A percentile compares a stretch with the other conserved stretches of the same genome.
phyloP scores from a whole-genome alignment of 1,140 invertebrate genomes.

The Cydia amplana region DNA sequence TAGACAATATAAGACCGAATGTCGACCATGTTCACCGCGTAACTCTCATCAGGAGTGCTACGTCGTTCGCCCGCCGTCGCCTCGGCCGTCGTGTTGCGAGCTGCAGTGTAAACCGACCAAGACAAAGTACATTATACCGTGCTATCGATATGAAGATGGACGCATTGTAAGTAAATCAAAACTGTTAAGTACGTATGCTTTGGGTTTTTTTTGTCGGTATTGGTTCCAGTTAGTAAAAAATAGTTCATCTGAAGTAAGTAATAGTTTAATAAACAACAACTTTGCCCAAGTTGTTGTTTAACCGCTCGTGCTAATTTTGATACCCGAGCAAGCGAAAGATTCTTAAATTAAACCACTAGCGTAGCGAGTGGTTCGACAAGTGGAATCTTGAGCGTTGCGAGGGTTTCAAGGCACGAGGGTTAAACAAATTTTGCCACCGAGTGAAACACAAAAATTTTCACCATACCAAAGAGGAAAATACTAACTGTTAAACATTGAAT shows the following conservation, averaged over 20 bases:
- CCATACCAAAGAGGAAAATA: no score
- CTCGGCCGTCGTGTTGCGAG: slow-evolving; percentile 40
- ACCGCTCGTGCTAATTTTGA: no score
- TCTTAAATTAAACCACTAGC: no score
- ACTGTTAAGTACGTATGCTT: not conserved
- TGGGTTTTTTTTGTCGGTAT: not conserved
- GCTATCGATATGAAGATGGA: slow-evolving; percentile 73
- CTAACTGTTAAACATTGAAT: no score
- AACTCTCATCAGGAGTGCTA: slow-evolving; percentile 27
- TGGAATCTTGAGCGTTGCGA: no score
- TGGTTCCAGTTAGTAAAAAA: not conserved
- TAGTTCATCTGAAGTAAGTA: not conserved
- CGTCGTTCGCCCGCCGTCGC: slow-evolving; percentile 6
- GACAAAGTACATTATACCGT: slow-evolving; percentile 72
- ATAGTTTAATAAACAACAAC: no score
- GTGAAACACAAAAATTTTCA: no score
- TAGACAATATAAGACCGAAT: not conserved
- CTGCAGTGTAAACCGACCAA: slow-evolving; percentile 55
- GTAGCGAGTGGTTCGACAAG: no score
- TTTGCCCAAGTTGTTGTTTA: no score
- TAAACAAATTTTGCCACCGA: no score
- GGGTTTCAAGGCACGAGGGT: no score
- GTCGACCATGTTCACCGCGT: not conserved
- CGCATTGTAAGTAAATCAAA: slow-evolving; percentile 62
- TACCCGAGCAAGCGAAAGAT: no score